Percentiles rank a stretch among this genome's conserved stretches.
phyloP scores from a whole-genome alignment of 2,888 invertebrate genomes.

The Heliconius erato region DNA sequence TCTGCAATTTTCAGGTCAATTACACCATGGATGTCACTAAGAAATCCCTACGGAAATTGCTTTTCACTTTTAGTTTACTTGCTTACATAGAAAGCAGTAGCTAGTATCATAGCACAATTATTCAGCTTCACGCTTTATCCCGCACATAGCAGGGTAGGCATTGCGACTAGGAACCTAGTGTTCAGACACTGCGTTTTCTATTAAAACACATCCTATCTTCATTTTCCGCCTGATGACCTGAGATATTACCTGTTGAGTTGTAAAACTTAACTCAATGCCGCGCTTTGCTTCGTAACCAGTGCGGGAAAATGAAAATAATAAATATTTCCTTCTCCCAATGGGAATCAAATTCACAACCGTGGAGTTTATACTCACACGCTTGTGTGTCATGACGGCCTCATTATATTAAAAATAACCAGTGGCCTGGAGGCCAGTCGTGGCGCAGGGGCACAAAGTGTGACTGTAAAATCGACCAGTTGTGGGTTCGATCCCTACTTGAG shows the following conservation, averaged over 20 bases:
- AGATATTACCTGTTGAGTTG: background rate
- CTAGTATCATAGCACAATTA: background rate
- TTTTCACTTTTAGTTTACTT: conserved; percentile 22
- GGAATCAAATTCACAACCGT: too few relatives aligned
- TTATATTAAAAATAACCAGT: too few relatives aligned
- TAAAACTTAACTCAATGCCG: background rate
- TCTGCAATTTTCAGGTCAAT: conserved; percentile 30
- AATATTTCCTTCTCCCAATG: too few relatives aligned
- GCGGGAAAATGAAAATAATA: too few relatives aligned
- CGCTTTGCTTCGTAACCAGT: background rate
- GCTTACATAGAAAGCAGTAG: conserved; percentile 4
- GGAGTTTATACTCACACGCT: too few relatives aligned
- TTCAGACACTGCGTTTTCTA: background rate
- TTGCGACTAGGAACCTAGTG: background rate
- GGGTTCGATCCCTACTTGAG: too few relatives aligned
- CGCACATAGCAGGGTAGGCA: background rate
- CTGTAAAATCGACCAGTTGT: too few relatives aligned
- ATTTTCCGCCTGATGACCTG: background rate
- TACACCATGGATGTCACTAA: background rate
- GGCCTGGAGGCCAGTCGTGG: too few relatives aligned
- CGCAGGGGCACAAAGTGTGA: too few relatives aligned
- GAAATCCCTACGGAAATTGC: conserved; percentile 37
- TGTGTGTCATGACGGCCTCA: too few relatives aligned
- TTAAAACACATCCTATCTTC: too few relatives aligned
- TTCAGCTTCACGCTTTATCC: background rate